These are phyloP conservation scores for Xerus inauris DNA, from an alignment of 2,113 vertebrate genomes.

Conservation along the genomic window DNA sequence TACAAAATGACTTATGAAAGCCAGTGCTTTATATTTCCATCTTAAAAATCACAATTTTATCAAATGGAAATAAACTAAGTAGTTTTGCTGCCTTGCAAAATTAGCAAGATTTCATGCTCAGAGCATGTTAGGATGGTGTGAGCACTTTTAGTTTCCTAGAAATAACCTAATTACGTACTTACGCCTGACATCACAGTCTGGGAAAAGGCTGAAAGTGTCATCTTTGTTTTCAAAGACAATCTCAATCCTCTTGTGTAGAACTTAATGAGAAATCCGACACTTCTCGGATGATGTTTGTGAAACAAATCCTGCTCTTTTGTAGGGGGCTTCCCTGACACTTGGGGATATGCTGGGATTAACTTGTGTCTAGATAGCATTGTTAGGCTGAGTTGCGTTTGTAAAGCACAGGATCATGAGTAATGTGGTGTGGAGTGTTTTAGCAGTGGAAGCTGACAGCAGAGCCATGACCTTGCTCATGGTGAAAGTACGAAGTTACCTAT, in stretches of 20 bases:
- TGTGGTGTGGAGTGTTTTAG: slow-evolving; percentile 50
- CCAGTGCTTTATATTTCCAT: neutral
- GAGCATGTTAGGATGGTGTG: neutral
- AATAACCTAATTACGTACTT: neutral
- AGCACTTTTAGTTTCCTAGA: neutral
- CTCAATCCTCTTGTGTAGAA: neutral
- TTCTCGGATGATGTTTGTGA: neutral
- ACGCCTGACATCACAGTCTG: neutral
- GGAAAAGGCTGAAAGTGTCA: neutral
- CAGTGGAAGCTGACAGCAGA: slow-evolving; percentile 43
- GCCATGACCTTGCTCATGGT: neutral
- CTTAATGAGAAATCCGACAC: neutral
- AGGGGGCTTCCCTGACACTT: slow-evolving; percentile 11
- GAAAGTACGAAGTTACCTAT: slow-evolving; percentile 50
- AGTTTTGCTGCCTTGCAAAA: slow-evolving; percentile 7
- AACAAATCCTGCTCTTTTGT: neutral
- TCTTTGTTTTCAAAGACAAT: neutral
- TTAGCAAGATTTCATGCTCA: neutral
- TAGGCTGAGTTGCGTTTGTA: neutral
- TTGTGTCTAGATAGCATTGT: neutral
- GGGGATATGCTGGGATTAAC: neutral
- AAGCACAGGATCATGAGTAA: neutral
- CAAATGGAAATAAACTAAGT: slow-evolving; percentile 7
- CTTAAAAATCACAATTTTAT: neutral
- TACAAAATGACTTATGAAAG: slow-evolving; percentile 42